A percentile compares a stretch with the other conserved stretches of the same genome.
These are phyloP conservation scores for Glomeris maerens DNA, from an alignment of 1,140 invertebrate genomes.

Conservation along the genomic window DNA sequence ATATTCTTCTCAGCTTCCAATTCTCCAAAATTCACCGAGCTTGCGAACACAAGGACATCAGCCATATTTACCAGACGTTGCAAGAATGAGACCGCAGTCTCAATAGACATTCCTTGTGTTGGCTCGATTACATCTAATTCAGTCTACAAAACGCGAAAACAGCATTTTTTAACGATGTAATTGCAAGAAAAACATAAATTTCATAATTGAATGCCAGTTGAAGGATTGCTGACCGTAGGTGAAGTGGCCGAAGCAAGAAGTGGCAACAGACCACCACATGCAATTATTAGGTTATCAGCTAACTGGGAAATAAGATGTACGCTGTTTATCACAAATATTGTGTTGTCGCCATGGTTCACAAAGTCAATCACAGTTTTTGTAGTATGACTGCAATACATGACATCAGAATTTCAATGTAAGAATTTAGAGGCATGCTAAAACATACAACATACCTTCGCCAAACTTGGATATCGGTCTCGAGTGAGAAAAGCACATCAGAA, in stretches of 20 bases:
- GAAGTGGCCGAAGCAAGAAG: slow-evolving; percentile 94
- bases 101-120: slow-evolving; percentile 95
- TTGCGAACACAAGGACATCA: slow-evolving; percentile 95
- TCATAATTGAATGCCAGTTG: slow-evolving; percentile 4
- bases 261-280: slow-evolving; percentile 91
- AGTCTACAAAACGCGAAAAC: slow-evolving; percentile 47
- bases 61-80: slow-evolving; percentile 95
- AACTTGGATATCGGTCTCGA: slow-evolving; percentile 95
- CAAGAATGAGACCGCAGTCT: slow-evolving; percentile 91
- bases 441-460: slow-evolving; percentile 49
- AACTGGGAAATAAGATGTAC: slow-evolving; percentile 98
- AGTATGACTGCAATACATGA: slow-evolving; percentile 54
- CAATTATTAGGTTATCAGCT: slow-evolving; percentile 96
- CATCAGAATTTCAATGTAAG: not conserved
- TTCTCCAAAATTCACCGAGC: slow-evolving; percentile 91
- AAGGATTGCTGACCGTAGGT: slow-evolving; percentile 65
- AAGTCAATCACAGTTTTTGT: slow-evolving; percentile 95
- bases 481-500: slow-evolving; percentile 89
- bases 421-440: not conserved
- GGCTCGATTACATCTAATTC: slow-evolving; percentile 96
- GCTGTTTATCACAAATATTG: slow-evolving; percentile 97
- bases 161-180: too few relatives aligned
- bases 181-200: not conserved
- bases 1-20: slow-evolving; percentile 99
- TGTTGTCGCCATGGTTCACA: slow-evolving; percentile 94